Percentiles rank a stretch among this genome's conserved stretches.
These are phyloP conservation scores for Megalonaias nervosa DNA, from an alignment of 1,140 invertebrate species.

Conservation along the genomic window DNA sequence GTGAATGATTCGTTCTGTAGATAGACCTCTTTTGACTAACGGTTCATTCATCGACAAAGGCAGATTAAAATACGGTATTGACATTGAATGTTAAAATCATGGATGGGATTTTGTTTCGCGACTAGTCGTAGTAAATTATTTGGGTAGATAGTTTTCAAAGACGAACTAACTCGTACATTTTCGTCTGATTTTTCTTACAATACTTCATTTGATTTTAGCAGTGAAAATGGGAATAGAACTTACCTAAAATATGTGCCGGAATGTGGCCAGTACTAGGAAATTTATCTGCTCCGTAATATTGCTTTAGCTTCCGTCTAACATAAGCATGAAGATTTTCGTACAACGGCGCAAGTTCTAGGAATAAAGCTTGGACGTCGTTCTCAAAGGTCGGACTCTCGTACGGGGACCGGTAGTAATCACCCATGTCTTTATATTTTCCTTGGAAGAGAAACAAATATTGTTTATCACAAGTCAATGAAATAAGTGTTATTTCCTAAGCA, in stretches of 20 bases:
- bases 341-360: background rate
- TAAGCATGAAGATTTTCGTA: constrained; percentile 14
- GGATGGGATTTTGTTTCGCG: background rate
- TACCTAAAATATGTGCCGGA: constrained; percentile 33
- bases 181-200: background rate
- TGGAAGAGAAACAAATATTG: background rate
- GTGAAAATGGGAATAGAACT: background rate
- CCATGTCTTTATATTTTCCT: constrained; percentile 2
- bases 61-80: background rate
- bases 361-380: constrained; percentile 2
- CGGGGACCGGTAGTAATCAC: constrained; percentile 10
- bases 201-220: too few relatives aligned
- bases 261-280: constrained; percentile 15
- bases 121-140: background rate
- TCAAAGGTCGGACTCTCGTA: constrained; percentile 2
- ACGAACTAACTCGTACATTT: background rate
- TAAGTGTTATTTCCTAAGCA: too few relatives aligned
- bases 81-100: too few relatives aligned
- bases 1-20: too few relatives aligned
- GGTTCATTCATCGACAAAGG: too few relatives aligned
- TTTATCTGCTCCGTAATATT: constrained; percentile 3
- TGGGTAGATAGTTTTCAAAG: background rate
- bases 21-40: too few relatives aligned
- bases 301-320: constrained; percentile 4
- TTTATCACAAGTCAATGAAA: too few relatives aligned